phyloP scores from a whole-genome alignment of 2,888 invertebrate species.

The Coleophora flavipennella region DNA sequence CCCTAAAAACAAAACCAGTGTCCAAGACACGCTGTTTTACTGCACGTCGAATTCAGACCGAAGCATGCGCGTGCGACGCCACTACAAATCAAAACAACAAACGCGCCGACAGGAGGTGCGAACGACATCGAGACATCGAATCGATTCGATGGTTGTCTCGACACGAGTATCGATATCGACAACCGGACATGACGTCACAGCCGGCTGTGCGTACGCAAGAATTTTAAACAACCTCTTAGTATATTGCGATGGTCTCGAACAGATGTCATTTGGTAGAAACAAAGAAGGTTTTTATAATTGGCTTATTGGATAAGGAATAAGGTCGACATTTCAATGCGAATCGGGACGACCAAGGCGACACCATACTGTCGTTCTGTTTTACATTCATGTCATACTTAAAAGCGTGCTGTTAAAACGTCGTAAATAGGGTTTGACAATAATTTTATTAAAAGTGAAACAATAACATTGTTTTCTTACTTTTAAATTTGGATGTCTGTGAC shows the following conservation, averaged over 20 bases:
- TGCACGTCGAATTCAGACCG: slow-evolving; percentile 29
- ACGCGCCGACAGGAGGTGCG: slow-evolving; percentile 61
- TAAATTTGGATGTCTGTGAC: too few relatives aligned
- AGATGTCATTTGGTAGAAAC: slow-evolving; percentile 52
- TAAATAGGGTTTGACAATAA: slow-evolving; percentile 48
- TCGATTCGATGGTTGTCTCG: slow-evolving; percentile 32
- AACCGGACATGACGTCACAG: slow-evolving; percentile 64
- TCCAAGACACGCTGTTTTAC: too few relatives aligned
- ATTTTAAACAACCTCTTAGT: slow-evolving; percentile 68
- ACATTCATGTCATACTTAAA: slow-evolving; percentile 54
- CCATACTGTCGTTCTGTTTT: slow-evolving; percentile 31
- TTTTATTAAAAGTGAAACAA: slow-evolving; percentile 18
- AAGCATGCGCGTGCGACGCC: slow-evolving; percentile 20
- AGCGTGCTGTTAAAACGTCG: slow-evolving; percentile 52
- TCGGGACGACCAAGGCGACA: slow-evolving; percentile 11
- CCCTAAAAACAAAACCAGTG: too few relatives aligned
- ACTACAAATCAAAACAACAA: slow-evolving; percentile 63
- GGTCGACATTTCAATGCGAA: slow-evolving; percentile 26
- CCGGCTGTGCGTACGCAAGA: slow-evolving; percentile 55
- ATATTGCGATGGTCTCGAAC: slow-evolving; percentile 49
- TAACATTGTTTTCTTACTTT: too few relatives aligned
- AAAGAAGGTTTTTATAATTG: slow-evolving; percentile 29
- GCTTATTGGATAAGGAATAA: slow-evolving; percentile 21
- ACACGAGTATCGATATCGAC: slow-evolving; percentile 25
- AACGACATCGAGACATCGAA: slow-evolving; percentile 44